These are phyloP conservation scores for Aphelenchoides besseyi DNA, from an alignment of 1,140 invertebrate genomes.

Conservation along the genomic window DNA sequence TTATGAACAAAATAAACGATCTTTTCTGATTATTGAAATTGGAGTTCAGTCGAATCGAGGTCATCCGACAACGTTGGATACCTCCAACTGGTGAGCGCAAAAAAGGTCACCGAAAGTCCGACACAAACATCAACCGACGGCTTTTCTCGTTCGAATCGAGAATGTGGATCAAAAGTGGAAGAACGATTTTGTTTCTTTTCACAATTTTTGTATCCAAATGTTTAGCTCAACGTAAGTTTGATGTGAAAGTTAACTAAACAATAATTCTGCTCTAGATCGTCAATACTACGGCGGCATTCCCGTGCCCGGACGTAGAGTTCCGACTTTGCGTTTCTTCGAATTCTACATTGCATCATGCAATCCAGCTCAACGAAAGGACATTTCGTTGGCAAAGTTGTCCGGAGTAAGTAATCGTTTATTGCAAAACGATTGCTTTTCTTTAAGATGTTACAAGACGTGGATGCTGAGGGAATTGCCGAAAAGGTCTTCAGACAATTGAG, in stretches of 20 bases:
- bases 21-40: not conserved
- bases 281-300: conserved; percentile 49
- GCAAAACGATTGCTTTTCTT: conserved; percentile 8
- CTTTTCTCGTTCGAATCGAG: not conserved
- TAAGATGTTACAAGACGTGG: conserved; percentile 43
- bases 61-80: not conserved
- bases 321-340: conserved; percentile 52
- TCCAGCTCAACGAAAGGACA: conserved; percentile 15
- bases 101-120: not conserved
- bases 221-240: not conserved
- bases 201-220: not conserved
- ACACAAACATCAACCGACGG: not conserved
- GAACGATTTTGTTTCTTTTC: not conserved
- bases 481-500: conserved; percentile 46
- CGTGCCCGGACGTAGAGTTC: conserved; percentile 49
- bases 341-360: conserved; percentile 45
- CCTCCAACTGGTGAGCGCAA: too few species aligned
- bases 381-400: conserved; percentile 16
- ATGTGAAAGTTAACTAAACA: too few species aligned
- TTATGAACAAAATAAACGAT: not conserved
- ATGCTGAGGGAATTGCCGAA: conserved; percentile 50
- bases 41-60: not conserved
- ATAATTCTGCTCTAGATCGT: not conserved
- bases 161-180: not conserved
- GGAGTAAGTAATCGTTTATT: conserved; percentile 7